Evolutionary conservation across 2,888 invertebrate genomes (phyloP), one percentile per base, ranked within the genome.

Genomic region (Agrochola lota): DNA sequence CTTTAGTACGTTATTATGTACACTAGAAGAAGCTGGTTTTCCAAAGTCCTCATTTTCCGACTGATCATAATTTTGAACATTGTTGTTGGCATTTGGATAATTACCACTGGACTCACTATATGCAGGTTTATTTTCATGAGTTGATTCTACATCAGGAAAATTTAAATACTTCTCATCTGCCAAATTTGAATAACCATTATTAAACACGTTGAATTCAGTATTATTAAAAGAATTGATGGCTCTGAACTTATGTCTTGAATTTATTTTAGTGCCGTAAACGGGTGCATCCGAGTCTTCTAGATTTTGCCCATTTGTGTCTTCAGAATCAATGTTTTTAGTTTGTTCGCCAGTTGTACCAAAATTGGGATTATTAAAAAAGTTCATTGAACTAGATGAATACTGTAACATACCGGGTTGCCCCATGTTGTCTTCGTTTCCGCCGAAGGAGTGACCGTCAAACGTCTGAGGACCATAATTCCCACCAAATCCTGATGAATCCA

Each of bases 191-290:
- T 90, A 86, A 23, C 90, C 90, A 80, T 89, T 92, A 75, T 91
- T 92, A 40, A 88, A 92, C 68, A 90, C 89, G 86, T 90, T 91
- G 69, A 91, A 89, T 71, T 94, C 94, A 43, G 94, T 91, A 71
- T 91, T 88, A 80, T 95, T 95, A 70, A 86, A 90, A n/a, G 88
- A 90, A 84, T 88, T 90, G 6, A 80, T 83, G 26, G 87, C 78
- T 86, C 90, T 94, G 63, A 87, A 88, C 89, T 91, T 96, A 83
- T 89, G 87, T 85, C 91, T 94, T 4, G 93, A 92, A 83, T 89
- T 91, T 78, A 96, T 84, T 91, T 96, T 96, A 20, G 96, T 91
- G 4, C 96, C 96, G 82, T 96, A 96, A 6, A 93, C 92, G 4
- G 95, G 94, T 67, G 92, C 88, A 73, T 94, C 92, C 26, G 83